Conservation (phyloP, 2,113 vertebrate species). For the Cromileptes altivelis region DNA sequence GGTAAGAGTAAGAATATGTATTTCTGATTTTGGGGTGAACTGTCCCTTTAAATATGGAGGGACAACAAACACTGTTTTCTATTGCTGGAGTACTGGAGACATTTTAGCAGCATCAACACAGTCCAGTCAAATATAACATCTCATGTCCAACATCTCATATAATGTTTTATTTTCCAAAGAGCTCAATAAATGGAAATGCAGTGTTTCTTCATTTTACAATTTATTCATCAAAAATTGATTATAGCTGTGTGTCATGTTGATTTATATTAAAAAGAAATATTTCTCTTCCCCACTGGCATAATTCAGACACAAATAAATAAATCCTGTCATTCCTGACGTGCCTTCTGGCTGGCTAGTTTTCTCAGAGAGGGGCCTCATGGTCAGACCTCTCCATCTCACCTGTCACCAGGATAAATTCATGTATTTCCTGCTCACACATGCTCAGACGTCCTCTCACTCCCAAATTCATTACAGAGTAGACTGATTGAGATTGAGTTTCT, state of each 20-base stretch:
- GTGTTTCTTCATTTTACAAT: not conserved
- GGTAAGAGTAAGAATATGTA: too few species aligned
- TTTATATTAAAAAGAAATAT: slow-evolving; percentile 11
- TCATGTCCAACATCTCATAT: not conserved
- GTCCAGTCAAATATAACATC: not conserved
- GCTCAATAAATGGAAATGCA: not conserved
- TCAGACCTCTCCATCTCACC: slow-evolving; percentile 44
- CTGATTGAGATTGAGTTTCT: slow-evolving; percentile 67
- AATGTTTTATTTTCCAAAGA: not conserved
- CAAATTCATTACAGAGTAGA: slow-evolving; percentile 66
- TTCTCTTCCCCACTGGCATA: slow-evolving; percentile 7
- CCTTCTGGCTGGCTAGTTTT: slow-evolving; percentile 23
- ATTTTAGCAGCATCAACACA: not conserved
- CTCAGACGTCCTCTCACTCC: slow-evolving; percentile 20
- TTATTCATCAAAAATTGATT: slow-evolving; percentile 19
- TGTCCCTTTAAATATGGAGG: not conserved
- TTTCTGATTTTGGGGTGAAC: too few species aligned
- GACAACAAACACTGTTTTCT: not conserved
- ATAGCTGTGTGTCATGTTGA: slow-evolving; percentile 5
- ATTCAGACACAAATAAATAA: slow-evolving; percentile 40
- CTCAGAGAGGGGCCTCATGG: slow-evolving; percentile 8
- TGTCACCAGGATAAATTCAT: slow-evolving; percentile 45
- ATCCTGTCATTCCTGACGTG: slow-evolving; percentile 30
- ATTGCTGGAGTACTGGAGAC: not conserved
- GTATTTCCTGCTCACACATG: slow-evolving; percentile 10